Evolutionary conservation across 1,140 invertebrate species (phyloP).

Genomic region (Ips nitidus): DNA sequence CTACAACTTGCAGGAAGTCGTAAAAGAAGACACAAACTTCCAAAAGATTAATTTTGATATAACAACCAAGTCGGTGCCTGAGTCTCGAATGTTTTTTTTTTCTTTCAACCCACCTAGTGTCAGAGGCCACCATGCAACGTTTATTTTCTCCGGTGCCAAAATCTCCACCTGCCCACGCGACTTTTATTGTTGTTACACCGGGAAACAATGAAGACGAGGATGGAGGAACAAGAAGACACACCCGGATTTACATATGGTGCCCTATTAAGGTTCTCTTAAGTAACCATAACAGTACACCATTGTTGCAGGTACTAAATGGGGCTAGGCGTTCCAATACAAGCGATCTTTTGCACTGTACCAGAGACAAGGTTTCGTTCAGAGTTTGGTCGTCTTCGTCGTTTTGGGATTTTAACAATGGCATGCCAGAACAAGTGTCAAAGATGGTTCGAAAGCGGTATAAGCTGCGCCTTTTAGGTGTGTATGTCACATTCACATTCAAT

Average conservation of each 20-base stretch:
- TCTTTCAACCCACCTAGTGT: slow-evolving; percentile 1
- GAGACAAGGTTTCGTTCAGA: too few relatives aligned
- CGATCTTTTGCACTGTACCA: background rate
- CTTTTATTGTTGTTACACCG: slow-evolving; percentile 6
- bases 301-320: slow-evolving; percentile 23
- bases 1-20: too few relatives aligned
- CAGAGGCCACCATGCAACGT: background rate
- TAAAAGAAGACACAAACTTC: too few relatives aligned
- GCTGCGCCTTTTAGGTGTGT: slow-evolving; percentile 13
- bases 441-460: background rate
- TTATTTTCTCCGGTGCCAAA: slow-evolving; percentile 23
- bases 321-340: background rate
- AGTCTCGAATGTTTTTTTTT: background rate
- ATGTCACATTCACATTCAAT: background rate
- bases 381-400: background rate
- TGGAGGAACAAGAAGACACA: slow-evolving; percentile 25
- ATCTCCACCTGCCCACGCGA: slow-evolving; percentile 28
- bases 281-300: slow-evolving; percentile 34
- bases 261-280: slow-evolving; percentile 31
- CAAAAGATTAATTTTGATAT: too few relatives aligned
- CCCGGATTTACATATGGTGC: slow-evolving; percentile 28
- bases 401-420: slow-evolving; percentile 2
- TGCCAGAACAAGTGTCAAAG: slow-evolving; percentile 6
- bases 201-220: slow-evolving; percentile 25
- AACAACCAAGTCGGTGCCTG: too few relatives aligned